These are phyloP conservation scores for Typhlomys cinereus DNA, from an alignment of 2,113 vertebrate species.

Conservation along the genomic window DNA sequence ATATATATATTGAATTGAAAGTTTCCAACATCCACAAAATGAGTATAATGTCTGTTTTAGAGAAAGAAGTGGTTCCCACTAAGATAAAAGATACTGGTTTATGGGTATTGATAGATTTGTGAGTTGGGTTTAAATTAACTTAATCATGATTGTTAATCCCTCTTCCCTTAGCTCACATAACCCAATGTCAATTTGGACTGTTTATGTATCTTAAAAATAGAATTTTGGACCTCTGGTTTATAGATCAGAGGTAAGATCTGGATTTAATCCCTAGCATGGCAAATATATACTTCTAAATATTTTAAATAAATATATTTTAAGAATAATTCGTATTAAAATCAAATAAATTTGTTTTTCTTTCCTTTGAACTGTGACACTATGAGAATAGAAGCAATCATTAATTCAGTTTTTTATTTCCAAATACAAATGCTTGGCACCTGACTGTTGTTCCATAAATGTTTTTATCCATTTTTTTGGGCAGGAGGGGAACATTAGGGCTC, in stretches of 20 bases:
- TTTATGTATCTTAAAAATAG: not conserved
- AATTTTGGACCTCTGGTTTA: not conserved
- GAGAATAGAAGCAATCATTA: not conserved
- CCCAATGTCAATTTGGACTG: not conserved
- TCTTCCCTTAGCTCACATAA: not conserved
- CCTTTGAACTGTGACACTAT: not conserved
- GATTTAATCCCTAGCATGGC: not conserved
- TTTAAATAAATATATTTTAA: not conserved
- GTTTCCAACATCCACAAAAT: no score
- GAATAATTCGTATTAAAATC: not conserved
- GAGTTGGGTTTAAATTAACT: not conserved
- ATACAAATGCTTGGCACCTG: not conserved
- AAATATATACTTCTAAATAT: not conserved
- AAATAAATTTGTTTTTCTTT: slow-evolving; percentile 35
- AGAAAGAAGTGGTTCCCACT: not conserved
- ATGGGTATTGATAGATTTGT: not conserved
- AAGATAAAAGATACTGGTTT: not conserved
- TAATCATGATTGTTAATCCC: not conserved
- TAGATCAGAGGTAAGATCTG: not conserved
- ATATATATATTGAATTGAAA: no score
- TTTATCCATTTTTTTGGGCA: not conserved
- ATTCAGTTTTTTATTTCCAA: not conserved
- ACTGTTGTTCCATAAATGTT: not conserved
- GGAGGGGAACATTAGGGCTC: no score
- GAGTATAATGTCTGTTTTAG: not conserved